phyloP scores from a whole-genome alignment of 2,113 vertebrate species.

The Erythrolamprus reginae region DNA sequence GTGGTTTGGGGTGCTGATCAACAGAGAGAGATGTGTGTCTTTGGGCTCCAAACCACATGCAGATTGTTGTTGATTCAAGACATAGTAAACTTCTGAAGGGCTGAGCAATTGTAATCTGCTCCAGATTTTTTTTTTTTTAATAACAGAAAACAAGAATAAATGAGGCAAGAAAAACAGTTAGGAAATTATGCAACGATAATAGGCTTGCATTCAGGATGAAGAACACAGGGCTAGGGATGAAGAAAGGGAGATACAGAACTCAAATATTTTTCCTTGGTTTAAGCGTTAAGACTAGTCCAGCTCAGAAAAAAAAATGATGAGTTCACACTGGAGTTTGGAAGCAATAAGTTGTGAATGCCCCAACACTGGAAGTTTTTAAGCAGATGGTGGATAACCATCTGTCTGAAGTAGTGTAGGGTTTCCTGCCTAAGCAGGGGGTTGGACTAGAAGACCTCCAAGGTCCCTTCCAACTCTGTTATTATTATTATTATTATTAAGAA shows the following conservation, averaged over 20 bases:
- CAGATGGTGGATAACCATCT: no score
- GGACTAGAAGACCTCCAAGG: no score
- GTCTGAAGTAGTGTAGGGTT: no score
- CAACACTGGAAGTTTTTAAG: no score
- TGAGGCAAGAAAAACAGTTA: background rate
- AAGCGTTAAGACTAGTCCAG: background rate
- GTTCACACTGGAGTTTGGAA: background rate
- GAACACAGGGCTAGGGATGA: background rate
- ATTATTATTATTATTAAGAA: no score
- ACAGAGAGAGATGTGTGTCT: background rate
- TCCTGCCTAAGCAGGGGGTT: no score
- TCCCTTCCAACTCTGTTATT: no score
- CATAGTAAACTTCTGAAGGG: background rate
- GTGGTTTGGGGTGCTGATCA: slow-evolving; percentile 2
- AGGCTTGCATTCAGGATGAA: background rate
- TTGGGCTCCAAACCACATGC: background rate
- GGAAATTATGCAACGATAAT: background rate
- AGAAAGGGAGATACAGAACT: background rate
- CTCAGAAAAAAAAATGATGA: background rate
- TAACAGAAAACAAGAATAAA: background rate
- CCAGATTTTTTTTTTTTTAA: background rate
- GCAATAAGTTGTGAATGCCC: no score
- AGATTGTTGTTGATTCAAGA: background rate
- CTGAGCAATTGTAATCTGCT: background rate
- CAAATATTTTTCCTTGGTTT: background rate